Evolutionary conservation across 2,113 vertebrate genomes (phyloP), one percentile per base, ranked within the genome.

Genomic region (Gobiocypris rarus): DNA sequence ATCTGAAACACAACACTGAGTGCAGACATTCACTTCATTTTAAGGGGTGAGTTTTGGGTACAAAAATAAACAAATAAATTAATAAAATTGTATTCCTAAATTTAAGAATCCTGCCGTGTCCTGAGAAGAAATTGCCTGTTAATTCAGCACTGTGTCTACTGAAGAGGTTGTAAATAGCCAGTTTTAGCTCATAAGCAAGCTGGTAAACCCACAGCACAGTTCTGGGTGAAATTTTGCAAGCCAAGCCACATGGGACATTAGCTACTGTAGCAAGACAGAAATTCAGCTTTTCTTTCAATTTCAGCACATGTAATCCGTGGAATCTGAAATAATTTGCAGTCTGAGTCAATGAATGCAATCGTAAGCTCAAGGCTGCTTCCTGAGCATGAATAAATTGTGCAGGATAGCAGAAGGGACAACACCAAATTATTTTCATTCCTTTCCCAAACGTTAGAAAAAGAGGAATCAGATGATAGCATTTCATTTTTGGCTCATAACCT

Each of bases 401-500:
- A 10, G 81, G 82, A 89, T 48, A 74, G 71, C 81, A 84, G 10
- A 28, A 13, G 31, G 41, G 65, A 80, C 1, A 91, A 90, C 89
- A 86, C 86, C 80, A 86, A 89, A 67, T 19, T 3, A 71, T 11
- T 90, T 77, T 67, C 86, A 89, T 86, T 81, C 87, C 87, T 90
- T 65, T 50, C 34, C 43, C 54, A 22, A 38, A 48, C 11, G 1
- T 82, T 87, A 69, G 84, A 83, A 7, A 85, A 91, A 91, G 63
- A 88, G 75, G 91, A 94, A 92, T 93, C 90, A 86, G 90, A 91
- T 94, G 93, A 93, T 88, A 87, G 89, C 88, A n/a, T 90, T 85
- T 71, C 0, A 13, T 4, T 43, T 70, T 11, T 11, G 9, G 5
- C 5, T 17, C 14, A 17, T 31, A 15, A 65, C 26, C 6, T 65